Conservation (phyloP, 2,113 vertebrate genomes). For the Oryctolagus cuniculus region mOryCun1.1 NC_091445.1:29476501-29477000, state of each 20-base stretch:
- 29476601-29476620: neutral
- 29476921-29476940: no score
- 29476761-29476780: neutral
- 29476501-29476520: neutral
- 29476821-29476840: neutral
- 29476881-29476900: no score
- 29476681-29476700: constrained; percentile 21
- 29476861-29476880: neutral
- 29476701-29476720: neutral
- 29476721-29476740: neutral
- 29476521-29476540: neutral
- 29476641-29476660: neutral
- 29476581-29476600: constrained; percentile 41
- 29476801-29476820: neutral
- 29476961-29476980: no score
- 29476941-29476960: no score
- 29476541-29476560: constrained; percentile 19
- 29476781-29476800: neutral
- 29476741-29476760: neutral
- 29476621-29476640: constrained; percentile 29
- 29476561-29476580: constrained; percentile 16
- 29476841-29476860: neutral
- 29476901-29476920: no score
- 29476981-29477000: no score
- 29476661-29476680: neutral